Evolutionary conservation across 1,140 invertebrate species (phyloP).

Genomic region (Lordiphosa clarofinis): DNA sequence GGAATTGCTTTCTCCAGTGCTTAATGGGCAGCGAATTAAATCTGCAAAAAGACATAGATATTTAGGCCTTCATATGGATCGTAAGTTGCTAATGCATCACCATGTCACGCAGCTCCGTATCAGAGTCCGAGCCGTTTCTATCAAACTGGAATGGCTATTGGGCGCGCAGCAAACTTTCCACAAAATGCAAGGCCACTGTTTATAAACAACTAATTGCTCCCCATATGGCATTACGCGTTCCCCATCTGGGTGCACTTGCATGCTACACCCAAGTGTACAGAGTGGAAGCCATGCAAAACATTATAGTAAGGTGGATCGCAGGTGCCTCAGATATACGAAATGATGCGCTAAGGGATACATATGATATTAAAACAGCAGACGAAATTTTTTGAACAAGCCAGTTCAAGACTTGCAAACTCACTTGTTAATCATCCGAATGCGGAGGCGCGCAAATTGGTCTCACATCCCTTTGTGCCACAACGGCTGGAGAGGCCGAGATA

Average conservation of each 20-base stretch:
- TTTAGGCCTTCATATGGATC: neutral
- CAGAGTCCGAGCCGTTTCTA: too few relatives aligned
- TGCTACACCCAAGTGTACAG: neutral
- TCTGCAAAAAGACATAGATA: too few relatives aligned
- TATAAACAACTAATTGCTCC: neutral
- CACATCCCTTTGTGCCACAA: neutral
- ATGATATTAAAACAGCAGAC: neutral
- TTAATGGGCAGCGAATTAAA: too few relatives aligned
- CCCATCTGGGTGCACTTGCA: slow-evolving; percentile 1
- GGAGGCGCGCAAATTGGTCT: neutral
- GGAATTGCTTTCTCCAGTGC: too few relatives aligned
- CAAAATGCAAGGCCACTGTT: neutral
- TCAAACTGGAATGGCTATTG: neutral
- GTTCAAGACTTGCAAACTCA: neutral
- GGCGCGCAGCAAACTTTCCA: neutral
- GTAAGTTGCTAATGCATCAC: neutral
- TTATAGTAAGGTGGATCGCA: neutral
- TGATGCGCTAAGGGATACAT: neutral
- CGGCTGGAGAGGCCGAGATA: neutral
- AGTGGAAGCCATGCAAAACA: neutral
- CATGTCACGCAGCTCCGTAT: neutral
- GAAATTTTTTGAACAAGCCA: neutral
- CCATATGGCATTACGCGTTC: neutral
- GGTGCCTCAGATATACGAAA: neutral
- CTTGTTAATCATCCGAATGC: neutral